Evolutionary conservation across 2,888 invertebrate genomes (phyloP), one percentile per base, ranked within the genome.

Genomic region (Drosophila macrospina): DNA sequence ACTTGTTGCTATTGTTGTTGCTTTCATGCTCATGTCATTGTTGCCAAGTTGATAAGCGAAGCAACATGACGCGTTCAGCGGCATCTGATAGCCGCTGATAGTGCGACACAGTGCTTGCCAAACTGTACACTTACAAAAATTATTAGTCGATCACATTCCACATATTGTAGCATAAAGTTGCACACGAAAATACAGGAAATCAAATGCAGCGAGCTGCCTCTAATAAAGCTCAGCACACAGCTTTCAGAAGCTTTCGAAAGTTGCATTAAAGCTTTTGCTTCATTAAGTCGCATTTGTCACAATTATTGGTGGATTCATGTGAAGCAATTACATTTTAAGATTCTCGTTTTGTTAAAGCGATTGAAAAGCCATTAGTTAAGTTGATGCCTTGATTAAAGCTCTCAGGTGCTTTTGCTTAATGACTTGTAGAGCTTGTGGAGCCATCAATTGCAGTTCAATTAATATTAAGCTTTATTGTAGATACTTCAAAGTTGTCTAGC

Each of bases 21-120:
- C 61, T 39, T 28, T 32, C 47, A 69, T 74, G 76, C 69, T 69
- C 65, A 34, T 70, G 71, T 75, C 73, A 47, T 75, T 82, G 86
- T 86, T 86, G 82, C 86, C 86, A 73, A 73, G 82, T 80, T 84
- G 86, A 86, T 86, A 85, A 82, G 77, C 50, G 30, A 8, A 47
- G 63, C 69, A 78, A 78, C 74, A 76, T 76, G 76, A 77, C 74
- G 77, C 67, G 78, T 60, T 78, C 56, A 50, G 61, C 62, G 54
- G 44, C 54, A 56, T 54, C 55, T 62, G 74, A 74, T 78, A 78
- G 44, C 56, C 24, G 47, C 32, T 51, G 50, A 48, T 52, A 63
- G 51, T 41, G 45, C 47, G 24, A 15, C 24, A 8, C 47, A 73
- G 41, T 74, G 70, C 50, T 13, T 50, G 24, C 50, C 55, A 65